These are phyloP conservation scores for Eilema sororculum DNA, from an alignment of 2,888 invertebrate species.

Conservation along the genomic window DNA sequence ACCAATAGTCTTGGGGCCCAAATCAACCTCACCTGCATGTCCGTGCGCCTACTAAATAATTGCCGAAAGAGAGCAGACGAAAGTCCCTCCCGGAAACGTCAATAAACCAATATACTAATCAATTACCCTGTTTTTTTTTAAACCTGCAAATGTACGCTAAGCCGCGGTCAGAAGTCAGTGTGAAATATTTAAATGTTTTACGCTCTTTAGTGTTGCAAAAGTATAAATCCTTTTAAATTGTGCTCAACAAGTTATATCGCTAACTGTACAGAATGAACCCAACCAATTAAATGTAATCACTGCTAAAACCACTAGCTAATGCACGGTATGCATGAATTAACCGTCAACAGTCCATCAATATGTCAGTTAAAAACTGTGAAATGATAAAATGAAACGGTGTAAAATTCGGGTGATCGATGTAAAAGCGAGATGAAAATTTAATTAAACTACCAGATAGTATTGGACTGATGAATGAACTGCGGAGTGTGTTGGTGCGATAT, in stretches of 20 bases:
- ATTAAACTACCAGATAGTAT: constrained; percentile 66
- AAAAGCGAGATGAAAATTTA: constrained; percentile 54
- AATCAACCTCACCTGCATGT: too few relatives aligned
- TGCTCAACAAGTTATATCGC: not conserved
- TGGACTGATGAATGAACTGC: constrained; percentile 27
- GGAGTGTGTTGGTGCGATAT: not conserved
- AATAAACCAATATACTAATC: too few relatives aligned
- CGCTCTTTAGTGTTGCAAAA: too few relatives aligned
- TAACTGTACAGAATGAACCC: not conserved
- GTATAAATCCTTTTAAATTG: too few relatives aligned
- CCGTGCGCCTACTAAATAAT: too few relatives aligned
- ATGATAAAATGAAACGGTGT: constrained; percentile 71
- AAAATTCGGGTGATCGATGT: constrained; percentile 58
- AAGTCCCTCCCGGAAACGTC: too few relatives aligned
- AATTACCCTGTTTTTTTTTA: too few relatives aligned
- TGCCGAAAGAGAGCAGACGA: too few relatives aligned
- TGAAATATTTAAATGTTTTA: too few relatives aligned
- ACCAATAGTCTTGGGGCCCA: too few relatives aligned
- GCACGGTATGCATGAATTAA: constrained; percentile 58
- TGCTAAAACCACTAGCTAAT: constrained; percentile 33
- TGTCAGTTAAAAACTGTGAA: constrained; percentile 63
- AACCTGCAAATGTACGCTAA: too few relatives aligned
- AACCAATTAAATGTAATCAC: not conserved
- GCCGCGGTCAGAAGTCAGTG: too few relatives aligned
- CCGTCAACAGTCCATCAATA: constrained; percentile 65